Base-by-base conservation (phyloP, 2,113 vertebrate genomes). In the Thunnus maccoyii region DNA sequence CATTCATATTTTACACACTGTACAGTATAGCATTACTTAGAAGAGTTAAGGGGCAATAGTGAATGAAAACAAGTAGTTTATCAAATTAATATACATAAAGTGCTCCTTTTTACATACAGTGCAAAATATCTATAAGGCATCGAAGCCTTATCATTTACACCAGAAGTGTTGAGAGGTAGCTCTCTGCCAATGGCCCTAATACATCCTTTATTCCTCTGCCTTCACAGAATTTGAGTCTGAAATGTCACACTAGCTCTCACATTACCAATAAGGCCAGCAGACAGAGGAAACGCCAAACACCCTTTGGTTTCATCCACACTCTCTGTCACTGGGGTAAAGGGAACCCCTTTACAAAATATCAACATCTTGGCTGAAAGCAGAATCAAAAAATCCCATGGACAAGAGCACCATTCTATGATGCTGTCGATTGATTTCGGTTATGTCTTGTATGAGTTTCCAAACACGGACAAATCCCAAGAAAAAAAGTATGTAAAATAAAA, bases 241-340 rank as follows among this genome's bases (percentile, higher is more conserved):
- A 80, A 60, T 74, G 76, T 71, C 65, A 79, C 57, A 66, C 75
- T 11, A 16, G 17, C 57, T 76, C 74, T 78, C 36, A 72, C 22
- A 27, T 75, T 50, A 82, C 64, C 22, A 41, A 41, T 41, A 32
- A 36, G 25, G 60, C 62, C 70, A 50, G 62, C 62, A 48, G n/a
- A 25, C 14, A 48, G 30, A 48, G 36, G 72, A 27, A 72, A 71
- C 22, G 3, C 68, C 60, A 57, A 61, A 61, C 69, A 78, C 69
- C 67, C 73, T 55, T 46, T 1, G 41, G 65, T 55, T 60, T 84
- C 60, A 63, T 17, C 27, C 5, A 60, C 51, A 41, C 55, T 44
- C 30, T 46, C 22, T 47, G 64, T 74, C 63, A 66, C 36, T 17
- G 14, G 14, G 44, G 15, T 22, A 17, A 63, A 62, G 25, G 18